Percentiles rank a stretch among this genome's conserved stretches.
Conservation (phyloP, 2,797 vertebrate species). For the Otolemur crassicaudatus region DNA sequence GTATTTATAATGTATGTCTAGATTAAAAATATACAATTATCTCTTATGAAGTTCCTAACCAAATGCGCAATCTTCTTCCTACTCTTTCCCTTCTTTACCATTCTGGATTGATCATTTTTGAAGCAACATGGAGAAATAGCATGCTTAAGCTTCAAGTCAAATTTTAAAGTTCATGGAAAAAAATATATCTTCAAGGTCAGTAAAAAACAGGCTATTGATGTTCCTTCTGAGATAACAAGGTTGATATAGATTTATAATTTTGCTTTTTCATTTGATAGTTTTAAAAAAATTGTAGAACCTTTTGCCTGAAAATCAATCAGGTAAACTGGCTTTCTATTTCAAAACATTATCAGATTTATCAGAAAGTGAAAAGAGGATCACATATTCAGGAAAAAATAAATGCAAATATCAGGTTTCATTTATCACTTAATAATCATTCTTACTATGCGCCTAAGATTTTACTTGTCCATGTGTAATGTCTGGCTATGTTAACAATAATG, state of each 20-base stretch:
- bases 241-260: slow-evolving; percentile 32
- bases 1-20: neutral
- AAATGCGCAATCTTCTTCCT: neutral
- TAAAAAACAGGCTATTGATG: neutral
- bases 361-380: neutral
- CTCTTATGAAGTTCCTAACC: neutral
- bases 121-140: neutral
- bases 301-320: neutral
- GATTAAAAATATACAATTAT: neutral
- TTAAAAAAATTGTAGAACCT: neutral
- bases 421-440: neutral
- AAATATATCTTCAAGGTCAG: neutral
- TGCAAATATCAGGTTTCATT: neutral
- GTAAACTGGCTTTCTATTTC: rapidly evolving
- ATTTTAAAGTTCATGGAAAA: neutral
- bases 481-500: neutral
- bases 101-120: neutral
- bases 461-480: neutral
- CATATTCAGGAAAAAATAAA: neutral
- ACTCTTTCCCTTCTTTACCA: neutral
- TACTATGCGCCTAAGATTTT: neutral
- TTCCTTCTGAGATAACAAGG: neutral
- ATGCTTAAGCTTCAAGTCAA: neutral
- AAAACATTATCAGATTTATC: neutral
- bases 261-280: neutral